These are phyloP conservation scores for Apodemia mormo DNA, from an alignment of 2,888 invertebrate genomes.

Conservation along the genomic window DNA sequence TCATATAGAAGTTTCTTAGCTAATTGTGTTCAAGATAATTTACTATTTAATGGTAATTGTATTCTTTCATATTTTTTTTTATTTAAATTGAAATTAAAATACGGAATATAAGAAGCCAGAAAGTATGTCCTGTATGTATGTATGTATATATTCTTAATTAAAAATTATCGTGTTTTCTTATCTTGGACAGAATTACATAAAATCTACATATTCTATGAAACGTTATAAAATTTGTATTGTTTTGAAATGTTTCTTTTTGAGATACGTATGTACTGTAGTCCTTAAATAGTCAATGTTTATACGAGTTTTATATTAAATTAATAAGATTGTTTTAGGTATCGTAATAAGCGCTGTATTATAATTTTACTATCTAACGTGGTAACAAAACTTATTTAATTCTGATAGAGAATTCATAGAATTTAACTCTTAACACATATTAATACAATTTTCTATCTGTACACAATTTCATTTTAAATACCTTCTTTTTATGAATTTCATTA, in stretches of 20 bases:
- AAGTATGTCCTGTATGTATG: neutral
- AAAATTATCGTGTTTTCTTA: neutral
- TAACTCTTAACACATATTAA: too few relatives aligned
- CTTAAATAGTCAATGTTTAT: slow-evolving; percentile 2
- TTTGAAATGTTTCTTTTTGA: neutral
- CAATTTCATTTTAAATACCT: too few relatives aligned
- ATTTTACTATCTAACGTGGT: slow-evolving; percentile 5
- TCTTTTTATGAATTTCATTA: too few relatives aligned
- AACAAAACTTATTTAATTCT: too few relatives aligned
- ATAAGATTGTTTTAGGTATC: neutral
- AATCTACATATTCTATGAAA: neutral
- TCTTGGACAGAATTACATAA: neutral
- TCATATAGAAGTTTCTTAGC: too few relatives aligned
- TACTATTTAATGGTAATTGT: too few relatives aligned
- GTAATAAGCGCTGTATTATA: neutral
- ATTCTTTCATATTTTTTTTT: neutral
- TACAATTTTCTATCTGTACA: too few relatives aligned
- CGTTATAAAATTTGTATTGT: neutral
- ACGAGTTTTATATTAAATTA: neutral
- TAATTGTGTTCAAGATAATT: too few relatives aligned
- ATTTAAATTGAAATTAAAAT: neutral
- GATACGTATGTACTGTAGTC: slow-evolving; percentile 9
- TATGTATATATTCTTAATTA: neutral
- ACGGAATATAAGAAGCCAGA: neutral
- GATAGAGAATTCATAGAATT: too few relatives aligned